phyloP scores from a whole-genome alignment of 2,113 vertebrate species.

The Smithornis capensis region DNA sequence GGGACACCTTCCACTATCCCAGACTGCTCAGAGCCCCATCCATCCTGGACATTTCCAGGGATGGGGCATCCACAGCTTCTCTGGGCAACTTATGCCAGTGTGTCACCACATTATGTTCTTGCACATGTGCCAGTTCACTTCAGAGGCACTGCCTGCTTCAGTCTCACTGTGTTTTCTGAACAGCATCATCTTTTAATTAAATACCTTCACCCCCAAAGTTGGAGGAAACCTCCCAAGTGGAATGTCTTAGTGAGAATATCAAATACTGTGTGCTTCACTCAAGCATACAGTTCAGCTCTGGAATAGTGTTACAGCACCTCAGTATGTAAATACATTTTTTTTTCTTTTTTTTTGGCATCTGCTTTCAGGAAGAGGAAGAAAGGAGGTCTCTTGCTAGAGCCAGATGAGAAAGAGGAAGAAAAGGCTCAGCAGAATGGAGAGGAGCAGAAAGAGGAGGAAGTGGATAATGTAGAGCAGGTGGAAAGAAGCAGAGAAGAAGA shows the following conservation, averaged over 20 bases:
- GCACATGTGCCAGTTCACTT: accelerated
- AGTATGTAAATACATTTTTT: background rate
- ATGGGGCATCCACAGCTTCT: background rate
- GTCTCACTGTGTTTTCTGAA: accelerated
- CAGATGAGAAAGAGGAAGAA: conserved; percentile 38
- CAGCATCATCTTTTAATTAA: no score
- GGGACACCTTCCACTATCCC: background rate
- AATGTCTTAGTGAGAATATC: background rate
- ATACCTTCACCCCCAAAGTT: no score
- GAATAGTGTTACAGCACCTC: background rate
- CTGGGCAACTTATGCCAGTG: background rate
- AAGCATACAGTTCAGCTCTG: background rate
- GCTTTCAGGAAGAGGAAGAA: conserved; percentile 85
- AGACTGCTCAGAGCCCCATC: background rate
- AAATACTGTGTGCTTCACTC: accelerated
- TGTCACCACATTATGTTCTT: accelerated
- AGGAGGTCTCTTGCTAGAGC: conserved; percentile 73
- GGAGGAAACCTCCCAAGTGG: background rate
- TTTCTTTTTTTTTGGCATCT: background rate
- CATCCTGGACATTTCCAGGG: background rate
- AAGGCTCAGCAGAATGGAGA: conserved; percentile 28
- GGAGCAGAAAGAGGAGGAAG: conserved; percentile 34
- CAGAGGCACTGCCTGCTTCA: background rate
- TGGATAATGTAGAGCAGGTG: background rate
- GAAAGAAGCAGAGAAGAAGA: conserved; percentile 41